These are phyloP conservation scores for Cassiopea andromeda DNA, from an alignment of 30 jellyfish, hydroid and myxozoan genomes.

Conservation along the genomic window DNA sequence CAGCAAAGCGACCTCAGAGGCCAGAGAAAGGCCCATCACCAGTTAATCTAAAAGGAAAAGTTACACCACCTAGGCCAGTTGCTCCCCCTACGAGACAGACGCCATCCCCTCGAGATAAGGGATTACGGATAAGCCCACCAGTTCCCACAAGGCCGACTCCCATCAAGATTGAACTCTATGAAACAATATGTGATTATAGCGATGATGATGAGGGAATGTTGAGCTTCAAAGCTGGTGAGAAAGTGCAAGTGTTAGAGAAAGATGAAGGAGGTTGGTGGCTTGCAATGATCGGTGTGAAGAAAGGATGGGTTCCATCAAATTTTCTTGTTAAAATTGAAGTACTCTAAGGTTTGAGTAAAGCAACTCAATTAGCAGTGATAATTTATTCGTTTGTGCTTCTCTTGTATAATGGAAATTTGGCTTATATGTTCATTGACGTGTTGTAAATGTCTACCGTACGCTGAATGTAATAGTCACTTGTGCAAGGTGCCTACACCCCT, in stretches of 20 bases:
- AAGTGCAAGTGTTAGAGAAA: conserved; percentile 78
- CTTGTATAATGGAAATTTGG: no score
- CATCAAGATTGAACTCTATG: conserved; percentile 35
- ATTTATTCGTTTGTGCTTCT: no score
- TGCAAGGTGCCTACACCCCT: no score
- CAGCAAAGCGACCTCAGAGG: conserved; percentile 1
- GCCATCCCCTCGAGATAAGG: conserved; percentile 35
- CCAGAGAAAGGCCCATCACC: conserved; percentile 37
- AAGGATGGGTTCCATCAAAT: conserved; percentile 99
- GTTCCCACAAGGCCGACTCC: conserved; percentile 47
- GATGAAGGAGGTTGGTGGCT: conserved; percentile 99
- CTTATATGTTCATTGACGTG: no score
- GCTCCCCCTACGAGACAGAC: conserved; percentile 13
- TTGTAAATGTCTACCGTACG: no score
- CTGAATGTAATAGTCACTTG: no score
- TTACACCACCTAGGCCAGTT: conserved; percentile 32
- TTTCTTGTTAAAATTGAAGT: conserved; percentile 42
- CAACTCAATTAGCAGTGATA: no score
- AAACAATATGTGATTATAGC: conserved; percentile 46
- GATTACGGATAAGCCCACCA: neutral
- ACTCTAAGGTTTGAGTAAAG: no score
- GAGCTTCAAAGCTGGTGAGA: conserved; percentile 78
- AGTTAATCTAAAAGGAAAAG: conserved; percentile 5
- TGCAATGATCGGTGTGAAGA: conserved; percentile 71
- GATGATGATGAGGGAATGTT: conserved; percentile 88